These are phyloP conservation scores for Ophioderma brevispina DNA, from an alignment of 35 echinoderm and acorn worm species.

Conservation along the genomic window DNA sequence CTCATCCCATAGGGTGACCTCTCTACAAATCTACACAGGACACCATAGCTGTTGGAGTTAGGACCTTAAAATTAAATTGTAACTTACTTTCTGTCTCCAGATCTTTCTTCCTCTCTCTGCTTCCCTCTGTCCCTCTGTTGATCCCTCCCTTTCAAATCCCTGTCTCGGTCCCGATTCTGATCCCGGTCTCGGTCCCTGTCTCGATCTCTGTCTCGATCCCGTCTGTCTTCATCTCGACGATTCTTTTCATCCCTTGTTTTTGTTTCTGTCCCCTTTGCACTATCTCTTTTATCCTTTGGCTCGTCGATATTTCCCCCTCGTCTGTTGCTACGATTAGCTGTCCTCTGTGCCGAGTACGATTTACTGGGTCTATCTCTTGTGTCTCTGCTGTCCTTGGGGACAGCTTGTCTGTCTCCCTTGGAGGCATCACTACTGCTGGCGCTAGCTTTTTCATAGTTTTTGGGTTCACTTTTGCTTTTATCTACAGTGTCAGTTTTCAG, in stretches of 20 bases:
- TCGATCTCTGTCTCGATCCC: slow-evolving; percentile 5
- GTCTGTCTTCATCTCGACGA: neutral
- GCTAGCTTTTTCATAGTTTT: neutral
- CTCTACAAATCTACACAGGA: neutral
- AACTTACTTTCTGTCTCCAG: neutral
- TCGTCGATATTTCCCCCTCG: neutral
- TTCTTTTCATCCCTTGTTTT: neutral
- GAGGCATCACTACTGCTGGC: neutral
- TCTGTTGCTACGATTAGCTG: slow-evolving; percentile 24
- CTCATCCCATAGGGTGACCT: neutral
- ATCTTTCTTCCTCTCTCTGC: neutral
- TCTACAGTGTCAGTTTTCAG: neutral
- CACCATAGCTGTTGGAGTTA: neutral
- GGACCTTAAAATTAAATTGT: neutral
- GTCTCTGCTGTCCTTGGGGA: neutral
- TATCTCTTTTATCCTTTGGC: neutral
- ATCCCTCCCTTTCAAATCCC: neutral
- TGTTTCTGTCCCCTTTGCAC: neutral
- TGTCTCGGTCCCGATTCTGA: neutral
- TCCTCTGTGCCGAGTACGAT: slow-evolving; percentile 61
- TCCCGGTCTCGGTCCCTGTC: slow-evolving; percentile 14
- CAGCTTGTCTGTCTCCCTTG: neutral
- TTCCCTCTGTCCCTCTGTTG: neutral
- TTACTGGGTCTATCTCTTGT: slow-evolving; percentile 52
- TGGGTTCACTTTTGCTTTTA: neutral